phyloP scores from a whole-genome alignment of 2,888 invertebrate genomes.

The Plebejus argus region DNA sequence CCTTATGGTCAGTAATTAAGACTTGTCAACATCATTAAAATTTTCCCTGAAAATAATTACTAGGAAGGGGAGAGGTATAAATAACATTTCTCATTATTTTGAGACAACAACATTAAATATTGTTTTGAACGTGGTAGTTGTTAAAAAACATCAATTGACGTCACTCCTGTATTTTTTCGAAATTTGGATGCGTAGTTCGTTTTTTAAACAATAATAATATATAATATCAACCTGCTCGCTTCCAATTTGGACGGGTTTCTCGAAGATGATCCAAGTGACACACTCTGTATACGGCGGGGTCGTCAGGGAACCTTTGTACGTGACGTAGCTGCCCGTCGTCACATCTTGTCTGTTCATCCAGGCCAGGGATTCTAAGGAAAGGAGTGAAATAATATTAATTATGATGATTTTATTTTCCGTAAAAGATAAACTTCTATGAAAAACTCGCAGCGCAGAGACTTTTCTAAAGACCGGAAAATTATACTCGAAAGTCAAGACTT shows the following conservation, averaged over 20 bases:
- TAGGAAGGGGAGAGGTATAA: background rate
- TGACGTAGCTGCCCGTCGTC: constrained; percentile 85
- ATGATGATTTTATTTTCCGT: background rate
- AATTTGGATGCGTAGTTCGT: too few species aligned
- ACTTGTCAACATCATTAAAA: background rate
- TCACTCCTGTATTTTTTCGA: too few species aligned
- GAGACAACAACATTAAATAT: background rate
- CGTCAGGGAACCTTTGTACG: constrained; percentile 86
- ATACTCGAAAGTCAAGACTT: background rate
- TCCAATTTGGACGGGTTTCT: constrained; percentile 85
- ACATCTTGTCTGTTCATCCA: constrained; percentile 86
- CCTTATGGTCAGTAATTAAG: background rate
- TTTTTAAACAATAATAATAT: too few species aligned
- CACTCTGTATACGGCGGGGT: constrained; percentile 87
- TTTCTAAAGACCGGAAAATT: background rate
- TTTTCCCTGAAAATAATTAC: background rate
- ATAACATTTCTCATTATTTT: background rate
- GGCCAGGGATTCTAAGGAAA: constrained; percentile 80
- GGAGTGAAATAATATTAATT: background rate
- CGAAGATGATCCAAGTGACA: constrained; percentile 88
- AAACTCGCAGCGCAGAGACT: background rate
- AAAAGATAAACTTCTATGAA: background rate
- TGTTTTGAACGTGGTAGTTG: too few species aligned
- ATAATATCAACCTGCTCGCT: constrained; percentile 79
- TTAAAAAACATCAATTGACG: too few species aligned